phyloP scores from a whole-genome alignment of 2,113 vertebrate genomes.

The Sapayoa aenigma region DNA sequence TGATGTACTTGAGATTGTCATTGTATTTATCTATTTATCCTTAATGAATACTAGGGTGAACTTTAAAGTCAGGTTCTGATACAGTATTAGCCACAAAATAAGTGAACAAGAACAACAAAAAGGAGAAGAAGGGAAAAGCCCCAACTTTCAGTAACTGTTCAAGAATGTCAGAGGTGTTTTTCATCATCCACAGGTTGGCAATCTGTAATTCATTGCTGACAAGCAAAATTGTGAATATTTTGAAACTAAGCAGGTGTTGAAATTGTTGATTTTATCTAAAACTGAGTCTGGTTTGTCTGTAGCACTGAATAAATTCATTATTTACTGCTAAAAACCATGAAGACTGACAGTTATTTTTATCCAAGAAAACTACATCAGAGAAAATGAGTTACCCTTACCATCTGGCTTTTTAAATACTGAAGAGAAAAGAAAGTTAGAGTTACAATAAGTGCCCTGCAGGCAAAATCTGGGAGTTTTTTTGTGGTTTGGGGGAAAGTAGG shows the following conservation, averaged over 20 bases:
- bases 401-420: neutral
- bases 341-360: neutral
- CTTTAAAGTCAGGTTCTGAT: neutral
- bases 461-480: neutral
- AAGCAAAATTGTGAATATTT: neutral
- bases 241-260: neutral
- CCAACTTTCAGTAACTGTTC: neutral
- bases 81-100: neutral
- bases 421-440: neutral
- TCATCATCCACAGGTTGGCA: neutral
- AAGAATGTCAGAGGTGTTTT: neutral
- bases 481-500: neutral
- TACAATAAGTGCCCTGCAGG: neutral
- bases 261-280: neutral
- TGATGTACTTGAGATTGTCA: neutral
- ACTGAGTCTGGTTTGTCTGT: neutral
- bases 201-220: neutral
- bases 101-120: neutral
- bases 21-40: neutral
- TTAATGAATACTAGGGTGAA: neutral
- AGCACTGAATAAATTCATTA: slow-evolving; percentile 18
- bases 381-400: neutral
- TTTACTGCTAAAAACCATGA: neutral
- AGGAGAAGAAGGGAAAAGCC: neutral
- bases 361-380: neutral